Conservation (phyloP, 2,113 vertebrate species). For the Megaleporinus macrocephalus region DNA sequence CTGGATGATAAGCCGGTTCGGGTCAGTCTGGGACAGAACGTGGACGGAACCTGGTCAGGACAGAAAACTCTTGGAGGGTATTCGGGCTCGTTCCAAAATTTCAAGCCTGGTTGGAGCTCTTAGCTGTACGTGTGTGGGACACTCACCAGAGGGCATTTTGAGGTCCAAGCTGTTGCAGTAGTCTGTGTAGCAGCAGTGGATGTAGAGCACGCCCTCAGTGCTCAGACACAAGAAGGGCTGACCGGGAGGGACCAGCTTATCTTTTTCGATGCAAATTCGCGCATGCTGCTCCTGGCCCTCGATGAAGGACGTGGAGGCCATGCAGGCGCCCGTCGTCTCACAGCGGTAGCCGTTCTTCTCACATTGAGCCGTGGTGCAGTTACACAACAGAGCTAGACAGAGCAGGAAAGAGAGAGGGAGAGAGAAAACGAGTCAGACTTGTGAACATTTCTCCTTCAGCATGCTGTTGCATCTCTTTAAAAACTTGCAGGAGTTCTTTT, state of each 20-base stretch:
- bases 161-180: constrained; percentile 95
- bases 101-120: no score
- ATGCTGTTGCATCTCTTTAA: neutral
- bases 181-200: constrained; percentile 93
- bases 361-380: constrained; percentile 84
- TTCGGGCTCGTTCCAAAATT: no score
- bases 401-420: neutral
- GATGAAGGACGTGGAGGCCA: constrained; percentile 90
- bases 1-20: no score
- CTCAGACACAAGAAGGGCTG: constrained; percentile 92
- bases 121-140: neutral
- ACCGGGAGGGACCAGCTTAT: constrained; percentile 85
- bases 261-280: constrained; percentile 86
- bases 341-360: constrained; percentile 87
- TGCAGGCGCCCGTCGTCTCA: constrained; percentile 93
- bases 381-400: constrained; percentile 83
- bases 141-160: constrained; percentile 85
- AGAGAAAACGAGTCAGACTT: constrained; percentile 4
- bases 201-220: constrained; percentile 89
- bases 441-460: constrained; percentile 31
- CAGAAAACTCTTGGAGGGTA: neutral
- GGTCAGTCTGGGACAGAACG: no score
- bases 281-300: constrained; percentile 84
- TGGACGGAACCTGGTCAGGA: no score
- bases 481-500: no score